Evolutionary conservation across 2,888 invertebrate species (phyloP).

Genomic region (Actias luna): DNA sequence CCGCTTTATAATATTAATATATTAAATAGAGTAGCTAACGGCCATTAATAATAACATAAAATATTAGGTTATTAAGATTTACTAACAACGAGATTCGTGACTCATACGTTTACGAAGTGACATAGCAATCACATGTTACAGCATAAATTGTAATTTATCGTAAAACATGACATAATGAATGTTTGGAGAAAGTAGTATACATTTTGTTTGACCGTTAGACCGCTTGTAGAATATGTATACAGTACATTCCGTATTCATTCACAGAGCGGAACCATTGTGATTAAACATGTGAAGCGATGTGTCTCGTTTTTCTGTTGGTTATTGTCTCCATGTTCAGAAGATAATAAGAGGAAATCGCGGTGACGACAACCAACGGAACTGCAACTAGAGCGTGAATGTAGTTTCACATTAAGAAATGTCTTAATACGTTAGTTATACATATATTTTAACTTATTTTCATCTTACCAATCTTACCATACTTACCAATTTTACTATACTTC

Average conservation of each 20-base stretch:
- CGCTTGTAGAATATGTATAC: background rate
- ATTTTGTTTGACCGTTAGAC: constrained; percentile 24
- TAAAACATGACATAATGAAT: constrained; percentile 39
- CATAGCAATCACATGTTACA: background rate
- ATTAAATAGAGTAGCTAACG: too few relatives aligned
- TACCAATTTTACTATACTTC: too few relatives aligned
- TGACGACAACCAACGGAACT: constrained; percentile 24
- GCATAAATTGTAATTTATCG: constrained; percentile 29
- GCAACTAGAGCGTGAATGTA: constrained; percentile 40
- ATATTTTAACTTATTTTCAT: background rate
- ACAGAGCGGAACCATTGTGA: constrained; percentile 41
- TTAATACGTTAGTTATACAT: constrained; percentile 7
- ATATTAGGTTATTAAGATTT: background rate
- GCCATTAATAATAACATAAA: too few relatives aligned
- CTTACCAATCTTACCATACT: too few relatives aligned
- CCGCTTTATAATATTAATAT: too few relatives aligned
- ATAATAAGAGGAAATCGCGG: constrained; percentile 18
- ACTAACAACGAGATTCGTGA: background rate
- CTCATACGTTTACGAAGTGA: background rate
- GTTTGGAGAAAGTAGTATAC: constrained; percentile 42
- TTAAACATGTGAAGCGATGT: constrained; percentile 14
- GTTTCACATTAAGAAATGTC: constrained; percentile 36
- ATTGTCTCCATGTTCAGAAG: constrained; percentile 1
- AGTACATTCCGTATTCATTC: constrained; percentile 28
- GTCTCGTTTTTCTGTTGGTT: constrained; percentile 21